Evolutionary conservation across 2,888 invertebrate species (phyloP).

Genomic region (Drosophila yooni): DNA sequence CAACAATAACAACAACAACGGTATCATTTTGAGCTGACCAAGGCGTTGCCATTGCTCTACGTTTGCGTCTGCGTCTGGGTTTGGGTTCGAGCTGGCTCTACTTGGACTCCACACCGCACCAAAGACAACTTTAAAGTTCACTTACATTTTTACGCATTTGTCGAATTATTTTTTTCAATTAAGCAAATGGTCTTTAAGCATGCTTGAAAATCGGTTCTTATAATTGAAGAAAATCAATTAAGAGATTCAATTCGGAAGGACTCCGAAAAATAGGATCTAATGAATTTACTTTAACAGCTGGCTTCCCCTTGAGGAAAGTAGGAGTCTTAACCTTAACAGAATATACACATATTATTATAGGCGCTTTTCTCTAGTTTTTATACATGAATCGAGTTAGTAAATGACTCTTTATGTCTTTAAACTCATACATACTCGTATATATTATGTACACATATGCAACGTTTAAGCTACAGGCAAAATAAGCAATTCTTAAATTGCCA

Average conservation of each 20-base stretch:
- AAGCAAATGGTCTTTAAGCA: slow-evolving; percentile 51
- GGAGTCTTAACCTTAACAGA: neutral
- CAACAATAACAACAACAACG: slow-evolving; percentile 43
- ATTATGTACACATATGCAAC: neutral
- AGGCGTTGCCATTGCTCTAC: slow-evolving; percentile 66
- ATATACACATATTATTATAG: neutral
- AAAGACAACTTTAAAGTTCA: slow-evolving; percentile 56
- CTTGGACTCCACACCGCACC: slow-evolving; percentile 9
- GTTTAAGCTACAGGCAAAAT: neutral
- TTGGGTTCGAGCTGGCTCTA: slow-evolving; percentile 8
- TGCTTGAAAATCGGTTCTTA: slow-evolving; percentile 20
- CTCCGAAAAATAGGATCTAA: too few relatives aligned
- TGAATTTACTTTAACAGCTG: neutral
- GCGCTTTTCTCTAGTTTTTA: too few relatives aligned
- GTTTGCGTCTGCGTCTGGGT: slow-evolving; percentile 21
- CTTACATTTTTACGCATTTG: slow-evolving; percentile 39
- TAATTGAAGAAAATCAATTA: slow-evolving; percentile 12
- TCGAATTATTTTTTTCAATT: slow-evolving; percentile 59
- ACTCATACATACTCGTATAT: neutral
- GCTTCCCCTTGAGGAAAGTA: neutral
- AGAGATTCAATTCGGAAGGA: neutral
- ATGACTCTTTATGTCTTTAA: neutral
- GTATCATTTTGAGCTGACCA: slow-evolving; percentile 66
- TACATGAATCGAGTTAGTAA: neutral
- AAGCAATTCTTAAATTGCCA: slow-evolving; percentile 8